These are phyloP conservation scores for Saccostrea echinata DNA, from an alignment of 1,140 invertebrate genomes.

Conservation along the genomic window DNA sequence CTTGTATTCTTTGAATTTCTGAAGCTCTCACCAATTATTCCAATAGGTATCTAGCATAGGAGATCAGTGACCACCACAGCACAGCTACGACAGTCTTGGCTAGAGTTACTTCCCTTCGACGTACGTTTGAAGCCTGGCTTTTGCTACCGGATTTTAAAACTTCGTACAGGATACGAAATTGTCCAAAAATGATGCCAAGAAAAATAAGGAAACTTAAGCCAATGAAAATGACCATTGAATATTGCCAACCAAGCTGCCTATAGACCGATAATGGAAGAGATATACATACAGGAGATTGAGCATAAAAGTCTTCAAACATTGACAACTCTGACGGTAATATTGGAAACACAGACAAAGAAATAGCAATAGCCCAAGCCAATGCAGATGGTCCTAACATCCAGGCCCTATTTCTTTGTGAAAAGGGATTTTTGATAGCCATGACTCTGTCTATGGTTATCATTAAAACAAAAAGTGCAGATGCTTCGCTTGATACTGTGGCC, in stretches of 20 bases:
- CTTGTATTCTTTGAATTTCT: too few relatives aligned
- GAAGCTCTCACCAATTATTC: conserved; percentile 58
- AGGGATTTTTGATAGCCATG: background rate
- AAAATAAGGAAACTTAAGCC: conserved; percentile 60
- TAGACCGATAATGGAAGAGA: background rate
- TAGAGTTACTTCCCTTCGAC: conserved; percentile 50
- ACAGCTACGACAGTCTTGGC: conserved; percentile 54
- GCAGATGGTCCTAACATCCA: background rate
- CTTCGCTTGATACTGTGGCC: background rate
- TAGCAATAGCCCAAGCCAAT: background rate
- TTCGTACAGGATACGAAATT: conserved; percentile 56
- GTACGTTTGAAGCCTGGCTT: background rate
- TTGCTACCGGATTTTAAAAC: background rate
- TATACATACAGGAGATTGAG: background rate
- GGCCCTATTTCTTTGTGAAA: background rate
- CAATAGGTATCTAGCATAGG: conserved; percentile 64
- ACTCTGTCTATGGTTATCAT: conserved; percentile 7
- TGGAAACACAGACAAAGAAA: background rate
- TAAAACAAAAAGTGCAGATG: background rate
- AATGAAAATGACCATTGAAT: conserved; percentile 60
- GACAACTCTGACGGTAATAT: background rate
- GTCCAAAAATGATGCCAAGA: conserved; percentile 58
- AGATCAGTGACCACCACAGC: conserved; percentile 59
- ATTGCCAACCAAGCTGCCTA: conserved; percentile 57
- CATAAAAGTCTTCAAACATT: background rate